Base-by-base conservation (phyloP, 1,140 invertebrate species). In the Psix sp. region DNA sequence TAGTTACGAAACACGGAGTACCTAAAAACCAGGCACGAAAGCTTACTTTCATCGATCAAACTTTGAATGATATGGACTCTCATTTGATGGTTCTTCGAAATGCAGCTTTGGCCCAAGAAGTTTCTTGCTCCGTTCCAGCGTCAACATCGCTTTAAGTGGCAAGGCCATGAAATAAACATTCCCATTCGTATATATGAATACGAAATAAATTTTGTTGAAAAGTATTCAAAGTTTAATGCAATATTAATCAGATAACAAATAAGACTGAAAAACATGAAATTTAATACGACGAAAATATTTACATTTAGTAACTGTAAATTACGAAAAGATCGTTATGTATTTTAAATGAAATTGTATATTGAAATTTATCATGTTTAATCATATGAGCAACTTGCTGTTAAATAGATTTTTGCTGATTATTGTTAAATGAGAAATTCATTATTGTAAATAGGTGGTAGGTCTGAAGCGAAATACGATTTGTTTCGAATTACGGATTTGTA, bases 61-160 rank as follows among this genome's bases (percentile, higher is more conserved):
- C 89, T n/a, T 82, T 94, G 5, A 86, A 87, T 13, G 91, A 93
- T 57, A 92, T 93, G 87, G 91, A 93, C 75, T 87, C 89, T 10
- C 91, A 93, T 84, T 81, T 93, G 36, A 80, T 89, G 71, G 82
- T 90, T 14, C 71, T 90, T 9, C 81, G 88, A 57, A 89, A 90
- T 49, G 89, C 89, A n/a, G 88, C 89, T 1, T 65, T 90, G 29
- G 84, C 86, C 1, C 88, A 89, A 39, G 89, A 90, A 77, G 84
- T 84, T 2, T 80, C 80, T n/a, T 88, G 82, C 43, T 81, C 85
- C 9, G 82, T 88, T 43, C 86, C 83, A 40, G 80, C 79, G 9
- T 87, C 84, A 0, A 86, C 82, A 0, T 67, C 84, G 3, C 79
- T 87, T 48, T 85, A 51, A 45, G 21, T 16, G 5, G 4, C 6